These are phyloP conservation scores for Nothocercus nigrocapillus DNA, from an alignment of 2,113 vertebrate genomes.

Conservation along the genomic window DNA sequence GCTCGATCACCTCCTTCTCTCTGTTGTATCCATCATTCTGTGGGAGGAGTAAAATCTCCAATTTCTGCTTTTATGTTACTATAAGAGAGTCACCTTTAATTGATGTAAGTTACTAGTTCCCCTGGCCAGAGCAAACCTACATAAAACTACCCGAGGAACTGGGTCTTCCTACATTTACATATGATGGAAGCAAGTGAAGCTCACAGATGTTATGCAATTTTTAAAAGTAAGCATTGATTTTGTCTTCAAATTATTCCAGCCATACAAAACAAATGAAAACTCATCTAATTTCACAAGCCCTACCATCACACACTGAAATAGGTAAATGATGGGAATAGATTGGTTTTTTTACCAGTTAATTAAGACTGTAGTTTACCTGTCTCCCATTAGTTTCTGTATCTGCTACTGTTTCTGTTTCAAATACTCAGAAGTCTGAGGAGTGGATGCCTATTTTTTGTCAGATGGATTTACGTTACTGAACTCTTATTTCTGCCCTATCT, in stretches of 20 bases:
- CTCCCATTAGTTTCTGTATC: not conserved
- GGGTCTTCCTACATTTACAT: fast-evolving
- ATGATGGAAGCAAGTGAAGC: not conserved
- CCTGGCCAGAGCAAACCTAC: not conserved
- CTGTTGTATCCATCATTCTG: not conserved
- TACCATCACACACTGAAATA: not conserved
- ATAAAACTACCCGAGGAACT: not conserved
- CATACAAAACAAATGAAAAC: not conserved
- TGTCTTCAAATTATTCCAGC: not conserved
- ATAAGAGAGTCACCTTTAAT: not conserved
- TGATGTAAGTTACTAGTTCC: not conserved
- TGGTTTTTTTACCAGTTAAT: not conserved
- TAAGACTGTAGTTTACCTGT: not conserved
- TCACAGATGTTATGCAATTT: not conserved
- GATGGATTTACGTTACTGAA: not conserved
- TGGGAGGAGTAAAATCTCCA: not conserved
- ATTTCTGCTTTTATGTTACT: not conserved
- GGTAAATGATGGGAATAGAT: not conserved
- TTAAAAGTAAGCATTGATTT: not conserved
- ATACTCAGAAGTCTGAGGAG: not conserved
- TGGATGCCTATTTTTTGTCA: not conserved
- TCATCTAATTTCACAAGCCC: not conserved
- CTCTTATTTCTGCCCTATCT: not conserved
- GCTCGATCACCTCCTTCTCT: not conserved
- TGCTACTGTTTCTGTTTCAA: not conserved